These are phyloP conservation scores for Syngnathus acus DNA, from an alignment of 2,797 vertebrate species.

Conservation along the genomic window DNA sequence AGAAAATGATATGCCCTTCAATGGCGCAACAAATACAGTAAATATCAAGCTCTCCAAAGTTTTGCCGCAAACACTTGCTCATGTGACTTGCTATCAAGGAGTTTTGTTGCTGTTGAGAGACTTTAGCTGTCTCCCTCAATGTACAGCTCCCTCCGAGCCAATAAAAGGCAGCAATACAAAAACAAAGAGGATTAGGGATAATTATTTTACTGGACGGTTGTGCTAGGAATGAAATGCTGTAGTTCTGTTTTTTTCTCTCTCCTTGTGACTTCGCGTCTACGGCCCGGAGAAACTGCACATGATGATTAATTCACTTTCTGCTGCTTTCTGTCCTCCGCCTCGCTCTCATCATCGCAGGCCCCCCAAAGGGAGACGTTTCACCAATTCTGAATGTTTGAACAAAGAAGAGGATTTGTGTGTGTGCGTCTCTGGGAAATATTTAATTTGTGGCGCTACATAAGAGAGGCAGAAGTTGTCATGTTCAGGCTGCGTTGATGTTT, in stretches of 20 bases:
- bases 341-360: constrained; percentile 21
- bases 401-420: constrained; percentile 10
- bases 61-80: neutral
- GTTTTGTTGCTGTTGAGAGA: neutral
- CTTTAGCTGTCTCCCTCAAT: constrained; percentile 7
- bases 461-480: constrained; percentile 1
- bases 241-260: constrained; percentile 2
- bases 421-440: constrained; percentile 4
- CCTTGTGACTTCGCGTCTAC: constrained; percentile 19
- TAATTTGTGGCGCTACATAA: constrained; percentile 3
- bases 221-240: constrained; percentile 12
- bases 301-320: constrained; percentile 39
- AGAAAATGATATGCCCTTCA: neutral
- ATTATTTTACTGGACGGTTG: constrained; percentile 34
- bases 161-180: constrained; percentile 11
- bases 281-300: constrained; percentile 20
- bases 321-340: constrained; percentile 22
- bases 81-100: constrained; percentile 2
- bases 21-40: neutral
- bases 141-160: constrained; percentile 1
- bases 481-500: neutral
- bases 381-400: constrained; percentile 18
- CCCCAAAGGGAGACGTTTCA: constrained; percentile 22
- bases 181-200: constrained; percentile 12
- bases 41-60: neutral